Percentiles rank a stretch among this genome's conserved stretches.
Evolutionary conservation across 2,888 invertebrate genomes (phyloP).

Genomic region (Perizoma affinitatum): DNA sequence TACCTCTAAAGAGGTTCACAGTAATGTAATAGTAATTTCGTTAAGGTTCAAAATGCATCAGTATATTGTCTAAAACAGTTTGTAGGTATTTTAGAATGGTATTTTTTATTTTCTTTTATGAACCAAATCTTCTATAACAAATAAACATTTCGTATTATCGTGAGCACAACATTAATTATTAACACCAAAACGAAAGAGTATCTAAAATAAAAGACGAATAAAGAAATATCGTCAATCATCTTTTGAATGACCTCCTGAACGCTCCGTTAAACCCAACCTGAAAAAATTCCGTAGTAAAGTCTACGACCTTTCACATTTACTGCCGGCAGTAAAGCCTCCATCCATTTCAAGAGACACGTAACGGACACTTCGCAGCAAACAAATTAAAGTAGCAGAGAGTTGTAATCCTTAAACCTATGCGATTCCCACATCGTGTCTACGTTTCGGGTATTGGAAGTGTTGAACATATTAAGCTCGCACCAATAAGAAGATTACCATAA

Average conservation of each 20-base stretch:
- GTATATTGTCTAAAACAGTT: no score
- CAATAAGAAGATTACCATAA: constrained; percentile 15
- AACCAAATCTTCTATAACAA: no score
- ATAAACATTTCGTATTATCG: no score
- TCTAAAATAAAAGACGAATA: constrained; percentile 34
- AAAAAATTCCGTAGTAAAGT: constrained; percentile 40
- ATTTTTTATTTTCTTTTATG: no score
- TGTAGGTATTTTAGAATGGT: no score
- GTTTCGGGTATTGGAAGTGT: constrained; percentile 16
- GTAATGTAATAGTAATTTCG: constrained; percentile 1
- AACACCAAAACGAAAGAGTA: constrained; percentile 18
- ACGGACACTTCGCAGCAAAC: constrained; percentile 40
- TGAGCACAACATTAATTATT: constrained; percentile 5
- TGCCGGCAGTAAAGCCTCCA: constrained; percentile 38
- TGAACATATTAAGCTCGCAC: constrained; percentile 13
- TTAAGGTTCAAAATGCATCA: no score
- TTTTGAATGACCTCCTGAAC: constrained; percentile 40
- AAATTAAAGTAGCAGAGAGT: constrained; percentile 36
- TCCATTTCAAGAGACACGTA: constrained; percentile 39
- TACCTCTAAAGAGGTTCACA: constrained; percentile 20
- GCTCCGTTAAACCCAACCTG: constrained; percentile 40
- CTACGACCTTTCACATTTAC: constrained; percentile 41
- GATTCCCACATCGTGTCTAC: constrained; percentile 19
- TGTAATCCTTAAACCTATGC: constrained; percentile 24
- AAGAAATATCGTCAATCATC: constrained; percentile 38